Evolutionary conservation across 2,797 vertebrate species (phyloP).

Genomic region (Prunella strophiata): DNA sequence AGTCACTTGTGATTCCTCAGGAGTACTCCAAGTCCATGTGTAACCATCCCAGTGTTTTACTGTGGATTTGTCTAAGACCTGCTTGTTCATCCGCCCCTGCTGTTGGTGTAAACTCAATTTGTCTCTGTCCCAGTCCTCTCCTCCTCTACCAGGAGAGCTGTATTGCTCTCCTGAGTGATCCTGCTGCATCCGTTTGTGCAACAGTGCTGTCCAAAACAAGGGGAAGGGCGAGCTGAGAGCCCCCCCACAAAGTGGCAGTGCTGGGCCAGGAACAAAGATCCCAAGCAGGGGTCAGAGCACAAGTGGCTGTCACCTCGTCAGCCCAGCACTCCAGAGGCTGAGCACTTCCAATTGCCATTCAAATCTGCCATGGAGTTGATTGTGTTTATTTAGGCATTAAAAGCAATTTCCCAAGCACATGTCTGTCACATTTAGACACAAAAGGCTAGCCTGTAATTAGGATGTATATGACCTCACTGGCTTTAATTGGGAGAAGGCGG

Average conservation of each 20-base stretch:
- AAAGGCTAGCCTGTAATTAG: constrained; percentile 66
- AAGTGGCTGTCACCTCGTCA: not conserved
- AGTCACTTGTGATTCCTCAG: not conserved
- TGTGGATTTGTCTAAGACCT: not conserved
- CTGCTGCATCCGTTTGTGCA: not conserved
- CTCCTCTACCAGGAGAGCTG: not conserved
- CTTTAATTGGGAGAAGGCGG: constrained; percentile 68
- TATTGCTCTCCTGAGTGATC: not conserved
- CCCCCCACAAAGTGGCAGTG: not conserved
- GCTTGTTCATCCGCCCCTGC: not conserved
- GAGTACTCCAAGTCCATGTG: not conserved
- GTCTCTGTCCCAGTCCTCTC: not conserved
- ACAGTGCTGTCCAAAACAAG: not conserved
- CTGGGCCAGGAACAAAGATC: not conserved
- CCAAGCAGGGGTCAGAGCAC: not conserved
- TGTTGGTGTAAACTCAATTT: not conserved
- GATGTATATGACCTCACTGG: constrained; percentile 61
- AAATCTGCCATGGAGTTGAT: constrained; percentile 49
- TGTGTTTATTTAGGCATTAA: constrained; percentile 58
- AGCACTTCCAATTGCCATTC: constrained; percentile 35
- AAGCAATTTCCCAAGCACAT: constrained; percentile 66
- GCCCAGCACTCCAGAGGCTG: constrained; percentile 12
- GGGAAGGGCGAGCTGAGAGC: not conserved
- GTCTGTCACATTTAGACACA: constrained; percentile 70
- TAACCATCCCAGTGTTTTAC: not conserved